phyloP scores from a whole-genome alignment of 1,140 invertebrate genomes.

The Leptinotarsa defecta region DNA sequence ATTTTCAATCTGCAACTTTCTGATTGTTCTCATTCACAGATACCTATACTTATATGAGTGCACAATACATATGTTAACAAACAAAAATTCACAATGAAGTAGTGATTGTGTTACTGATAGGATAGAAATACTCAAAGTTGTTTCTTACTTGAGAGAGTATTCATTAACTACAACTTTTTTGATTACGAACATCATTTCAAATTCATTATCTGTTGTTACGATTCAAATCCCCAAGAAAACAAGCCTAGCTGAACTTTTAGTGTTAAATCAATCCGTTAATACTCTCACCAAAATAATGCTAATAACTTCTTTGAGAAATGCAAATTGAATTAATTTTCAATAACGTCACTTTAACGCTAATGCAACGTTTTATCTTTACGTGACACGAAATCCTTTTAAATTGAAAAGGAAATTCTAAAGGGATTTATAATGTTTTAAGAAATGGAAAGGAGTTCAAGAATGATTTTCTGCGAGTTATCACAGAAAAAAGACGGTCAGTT shows the following conservation, averaged over 20 bases:
- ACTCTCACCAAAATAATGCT: neutral
- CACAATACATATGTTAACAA: too few species aligned
- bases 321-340: constrained; percentile 2
- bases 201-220: too few species aligned
- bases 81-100: too few species aligned
- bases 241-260: too few species aligned
- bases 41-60: neutral
- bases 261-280: too few species aligned
- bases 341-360: neutral
- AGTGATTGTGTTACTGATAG: too few species aligned
- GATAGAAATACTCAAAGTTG: too few species aligned
- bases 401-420: constrained; percentile 11
- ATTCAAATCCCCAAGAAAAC: too few species aligned
- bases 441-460: constrained; percentile 5
- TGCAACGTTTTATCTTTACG: constrained; percentile 6
- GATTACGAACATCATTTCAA: too few species aligned
- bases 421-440: constrained; percentile 10
- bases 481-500: neutral
- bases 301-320: neutral
- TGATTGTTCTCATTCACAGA: neutral
- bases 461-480: constrained; percentile 11
- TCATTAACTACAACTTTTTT: too few species aligned
- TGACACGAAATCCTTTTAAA: constrained; percentile 12
- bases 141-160: too few species aligned
- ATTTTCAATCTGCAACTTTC: constrained; percentile 1